Percentiles rank a stretch among this genome's conserved stretches.
Evolutionary conservation across 1,140 invertebrate genomes (phyloP).

Genomic region (Sycophila sp.): DNA sequence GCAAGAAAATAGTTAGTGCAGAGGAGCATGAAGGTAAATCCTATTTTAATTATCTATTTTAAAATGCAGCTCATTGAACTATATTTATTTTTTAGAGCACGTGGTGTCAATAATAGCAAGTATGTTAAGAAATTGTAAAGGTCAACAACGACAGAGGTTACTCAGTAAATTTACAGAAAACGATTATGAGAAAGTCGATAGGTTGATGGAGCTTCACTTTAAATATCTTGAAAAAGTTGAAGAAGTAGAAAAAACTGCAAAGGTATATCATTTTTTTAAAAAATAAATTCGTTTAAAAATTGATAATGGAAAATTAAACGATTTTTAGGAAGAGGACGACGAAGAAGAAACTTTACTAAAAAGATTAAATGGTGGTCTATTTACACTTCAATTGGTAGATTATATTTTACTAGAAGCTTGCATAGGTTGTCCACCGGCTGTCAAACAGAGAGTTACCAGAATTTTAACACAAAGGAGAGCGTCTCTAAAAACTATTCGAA

Average conservation of each 20-base stretch:
- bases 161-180: slow-evolving; percentile 98
- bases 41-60: background rate
- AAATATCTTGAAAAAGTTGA: slow-evolving; percentile 97
- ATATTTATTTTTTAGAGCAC: slow-evolving; percentile 76
- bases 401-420: slow-evolving; percentile 95
- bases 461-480: slow-evolving; percentile 90
- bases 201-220: slow-evolving; percentile 95
- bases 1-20: slow-evolving; percentile 84
- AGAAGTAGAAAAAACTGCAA: slow-evolving; percentile 77
- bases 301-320: slow-evolving; percentile 7
- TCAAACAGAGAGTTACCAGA: slow-evolving; percentile 90
- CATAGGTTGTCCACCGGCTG: slow-evolving; percentile 75
- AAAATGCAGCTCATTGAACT: too few relatives aligned
- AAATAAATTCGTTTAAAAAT: background rate
- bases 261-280: slow-evolving; percentile 45
- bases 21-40: slow-evolving; percentile 90
- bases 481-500: slow-evolving; percentile 92
- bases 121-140: slow-evolving; percentile 91
- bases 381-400: slow-evolving; percentile 95
- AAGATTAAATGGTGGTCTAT: slow-evolving; percentile 91
- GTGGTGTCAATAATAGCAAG: slow-evolving; percentile 94
- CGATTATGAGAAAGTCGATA: slow-evolving; percentile 98
- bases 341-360: slow-evolving; percentile 90
- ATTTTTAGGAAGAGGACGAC: slow-evolving; percentile 71
- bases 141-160: slow-evolving; percentile 88